These are phyloP conservation scores for Orchestes rusci DNA, from an alignment of 2,888 invertebrate species.

Conservation along the genomic window DNA sequence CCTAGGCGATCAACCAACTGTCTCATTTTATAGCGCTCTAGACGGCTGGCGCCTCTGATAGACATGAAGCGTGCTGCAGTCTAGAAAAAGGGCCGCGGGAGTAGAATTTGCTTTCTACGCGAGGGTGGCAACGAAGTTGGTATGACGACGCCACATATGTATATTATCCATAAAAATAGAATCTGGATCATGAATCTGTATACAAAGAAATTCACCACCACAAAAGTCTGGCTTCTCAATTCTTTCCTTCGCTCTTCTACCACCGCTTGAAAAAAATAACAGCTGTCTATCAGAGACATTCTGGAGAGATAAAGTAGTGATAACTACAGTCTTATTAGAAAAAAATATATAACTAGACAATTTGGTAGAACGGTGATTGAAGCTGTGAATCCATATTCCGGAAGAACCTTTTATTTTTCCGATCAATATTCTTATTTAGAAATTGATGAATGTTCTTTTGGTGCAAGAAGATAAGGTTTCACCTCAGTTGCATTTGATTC, in stretches of 20 bases:
- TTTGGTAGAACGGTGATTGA: background rate
- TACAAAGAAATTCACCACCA: background rate
- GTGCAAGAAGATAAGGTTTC: background rate
- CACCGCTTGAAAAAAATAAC: background rate
- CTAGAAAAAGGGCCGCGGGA: no score
- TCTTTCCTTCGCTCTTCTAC: no score
- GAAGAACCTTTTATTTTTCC: background rate
- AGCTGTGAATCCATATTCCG: background rate
- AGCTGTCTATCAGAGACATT: background rate
- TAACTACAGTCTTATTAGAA: no score
- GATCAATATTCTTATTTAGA: background rate
- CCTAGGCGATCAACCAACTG: no score
- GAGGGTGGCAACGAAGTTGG: no score
- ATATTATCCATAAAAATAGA: no score
- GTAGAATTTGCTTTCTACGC: no score
- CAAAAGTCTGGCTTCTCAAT: no score
- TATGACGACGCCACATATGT: no score
- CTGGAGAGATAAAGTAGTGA: background rate
- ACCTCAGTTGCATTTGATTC: background rate
- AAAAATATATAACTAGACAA: background rate
- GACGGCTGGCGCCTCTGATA: no score
- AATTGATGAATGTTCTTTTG: background rate
- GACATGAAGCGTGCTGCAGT: no score
- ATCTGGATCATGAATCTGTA: conserved; percentile 1
- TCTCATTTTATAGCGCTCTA: no score